Conservation (phyloP, 1,140 invertebrate genomes). For the Nebria ingens region DNA sequence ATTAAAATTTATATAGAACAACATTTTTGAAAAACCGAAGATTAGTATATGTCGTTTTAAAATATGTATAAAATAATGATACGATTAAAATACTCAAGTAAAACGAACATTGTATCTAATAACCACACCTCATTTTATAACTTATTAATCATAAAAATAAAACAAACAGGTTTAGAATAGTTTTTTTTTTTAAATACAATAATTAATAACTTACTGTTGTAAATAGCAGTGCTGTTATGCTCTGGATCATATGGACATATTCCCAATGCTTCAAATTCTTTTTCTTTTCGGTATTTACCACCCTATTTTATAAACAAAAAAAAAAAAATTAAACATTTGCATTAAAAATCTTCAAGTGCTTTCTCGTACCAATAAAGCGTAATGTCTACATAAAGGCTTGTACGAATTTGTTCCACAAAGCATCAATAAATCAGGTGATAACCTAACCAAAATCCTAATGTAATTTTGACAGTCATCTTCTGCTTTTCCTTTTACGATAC, state of each 20-base stretch:
- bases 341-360: no score
- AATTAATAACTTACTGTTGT: slow-evolving; percentile 43
- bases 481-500: slow-evolving; percentile 78
- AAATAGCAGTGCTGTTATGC: slow-evolving; percentile 86
- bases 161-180: background rate
- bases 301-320: slow-evolving; percentile 33
- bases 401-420: slow-evolving; percentile 96
- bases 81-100: no score
- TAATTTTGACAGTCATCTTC: slow-evolving; percentile 93
- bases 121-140: no score
- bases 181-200: slow-evolving; percentile 15
- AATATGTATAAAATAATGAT: no score
- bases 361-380: slow-evolving; percentile 49
- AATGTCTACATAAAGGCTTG: slow-evolving; percentile 83
- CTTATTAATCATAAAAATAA: no score
- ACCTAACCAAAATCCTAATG: slow-evolving; percentile 72
- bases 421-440: slow-evolving; percentile 60
- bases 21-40: no score
- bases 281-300: slow-evolving; percentile 40
- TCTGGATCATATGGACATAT: slow-evolving; percentile 86
- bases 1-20: no score
- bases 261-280: slow-evolving; percentile 71
- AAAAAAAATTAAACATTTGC: no score
- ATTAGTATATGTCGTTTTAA: no score
- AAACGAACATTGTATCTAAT: no score